These are phyloP conservation scores for Protophormia terraenovae DNA, from an alignment of 2,888 invertebrate genomes.

Conservation along the genomic window DNA sequence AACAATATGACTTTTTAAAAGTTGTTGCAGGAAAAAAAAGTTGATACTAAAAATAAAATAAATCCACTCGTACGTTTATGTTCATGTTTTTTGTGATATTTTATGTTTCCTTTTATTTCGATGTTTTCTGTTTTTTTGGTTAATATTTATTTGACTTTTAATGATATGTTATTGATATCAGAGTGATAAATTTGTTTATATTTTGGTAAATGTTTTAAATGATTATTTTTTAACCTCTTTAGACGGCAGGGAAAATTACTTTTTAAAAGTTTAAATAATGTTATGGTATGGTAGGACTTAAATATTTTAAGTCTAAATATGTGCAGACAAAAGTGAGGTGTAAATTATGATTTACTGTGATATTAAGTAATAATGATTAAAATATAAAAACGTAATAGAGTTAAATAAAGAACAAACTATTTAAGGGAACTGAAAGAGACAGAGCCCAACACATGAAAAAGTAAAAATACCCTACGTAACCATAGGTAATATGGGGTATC, in stretches of 20 bases:
- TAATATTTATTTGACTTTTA: conserved; percentile 66
- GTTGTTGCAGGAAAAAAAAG: conserved; percentile 8
- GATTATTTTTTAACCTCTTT: conserved; percentile 5
- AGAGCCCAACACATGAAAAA: too few relatives aligned
- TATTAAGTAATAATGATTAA: too few relatives aligned
- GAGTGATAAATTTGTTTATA: conserved; percentile 69
- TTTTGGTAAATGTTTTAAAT: conserved; percentile 49
- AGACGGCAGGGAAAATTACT: not conserved
- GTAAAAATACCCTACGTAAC: too few relatives aligned
- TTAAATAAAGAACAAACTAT: too few relatives aligned
- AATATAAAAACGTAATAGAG: too few relatives aligned
- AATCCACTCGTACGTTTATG: not conserved
- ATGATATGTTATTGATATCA: conserved; percentile 70
- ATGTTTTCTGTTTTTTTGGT: conserved; percentile 33
- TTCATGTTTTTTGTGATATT: conserved; percentile 40
- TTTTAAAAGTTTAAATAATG: not conserved
- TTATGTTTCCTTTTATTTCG: conserved; percentile 60
- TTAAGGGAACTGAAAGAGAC: too few relatives aligned
- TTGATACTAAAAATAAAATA: conserved; percentile 11
- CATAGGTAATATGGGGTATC: too few relatives aligned
- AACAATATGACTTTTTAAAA: conserved; percentile 42
- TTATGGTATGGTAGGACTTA: not conserved
- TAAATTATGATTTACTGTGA: too few relatives aligned
- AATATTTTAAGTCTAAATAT: not conserved
- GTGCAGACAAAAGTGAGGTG: too few relatives aligned